Base-by-base conservation (phyloP, 2,888 invertebrate genomes). In the Epinotia ramella region DNA sequence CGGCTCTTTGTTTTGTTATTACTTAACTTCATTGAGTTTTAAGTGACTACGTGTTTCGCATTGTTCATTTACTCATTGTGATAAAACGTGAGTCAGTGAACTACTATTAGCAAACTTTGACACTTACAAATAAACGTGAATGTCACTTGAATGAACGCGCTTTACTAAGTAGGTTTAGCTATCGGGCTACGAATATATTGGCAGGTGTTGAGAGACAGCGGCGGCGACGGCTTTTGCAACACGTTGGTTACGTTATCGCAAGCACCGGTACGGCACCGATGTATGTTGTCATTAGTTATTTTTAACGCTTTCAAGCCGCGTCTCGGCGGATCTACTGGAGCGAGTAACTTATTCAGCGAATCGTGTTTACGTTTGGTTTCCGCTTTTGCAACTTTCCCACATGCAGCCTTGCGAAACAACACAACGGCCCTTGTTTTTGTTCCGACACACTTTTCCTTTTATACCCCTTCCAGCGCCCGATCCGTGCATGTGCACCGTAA, bases 241-340 rank as follows among this genome's bases (percentile, higher is more conserved):
- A 69, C 69, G 69, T 80, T 83, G 87, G 88, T 90, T 93, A 91
- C 93, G 91, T 92, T 93, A 91, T 87, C 84, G 84, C 80, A 79
- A 81, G 83, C 88, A 76, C 71, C 62, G 59, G 68, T 73, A 73
- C 88, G 89, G 88, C 88, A 90, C 91, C 91, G 89, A 87, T 89
- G 91, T 87, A 84, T 91, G 92, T 91, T 94, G 93, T 93, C 94
- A 94, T 90, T 90, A 88, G 91, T 92, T 94, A 94, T 94, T 93
- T 92, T 92, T 94, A 93, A 89, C 90, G 88, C 83, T 87, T 86
- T 86, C 85, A 83, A 87, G 84, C 82, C 77, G 82, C 81, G 79
- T 79, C 80, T 81, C 79, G 79, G 80, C 80, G 80, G 79, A 84
- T 83, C 86, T 84, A 88, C 83, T 87, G 87, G 85, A 88, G 87